Evolutionary conservation across 2,888 invertebrate species (phyloP).

Genomic region (Ectemnius cavifrons): DNA sequence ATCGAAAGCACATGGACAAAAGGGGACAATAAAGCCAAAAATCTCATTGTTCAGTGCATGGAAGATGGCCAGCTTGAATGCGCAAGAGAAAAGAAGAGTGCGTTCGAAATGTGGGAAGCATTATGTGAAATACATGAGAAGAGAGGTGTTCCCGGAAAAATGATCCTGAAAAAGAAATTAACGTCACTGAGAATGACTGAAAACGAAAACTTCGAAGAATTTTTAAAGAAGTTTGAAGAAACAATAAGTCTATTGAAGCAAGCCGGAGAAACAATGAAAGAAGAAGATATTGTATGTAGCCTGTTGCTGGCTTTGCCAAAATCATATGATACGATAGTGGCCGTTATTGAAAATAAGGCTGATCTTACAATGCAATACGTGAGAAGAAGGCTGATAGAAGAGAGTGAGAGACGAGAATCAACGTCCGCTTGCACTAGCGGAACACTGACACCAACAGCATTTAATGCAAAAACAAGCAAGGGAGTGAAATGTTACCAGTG

Average conservation of each 20-base stretch:
- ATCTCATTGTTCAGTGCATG: not conserved
- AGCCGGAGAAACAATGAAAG: not conserved
- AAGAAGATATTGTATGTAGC: constrained; percentile 15
- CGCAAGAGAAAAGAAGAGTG: constrained; percentile 14
- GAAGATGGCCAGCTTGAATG: constrained; percentile 9
- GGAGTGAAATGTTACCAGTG: too few relatives aligned
- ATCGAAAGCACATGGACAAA: too few relatives aligned
- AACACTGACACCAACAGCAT: not conserved
- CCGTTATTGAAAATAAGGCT: not conserved
- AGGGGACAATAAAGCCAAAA: too few relatives aligned
- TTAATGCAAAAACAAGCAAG: not conserved
- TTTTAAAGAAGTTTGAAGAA: constrained; percentile 9
- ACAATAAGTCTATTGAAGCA: not conserved
- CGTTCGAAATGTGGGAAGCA: constrained; percentile 15
- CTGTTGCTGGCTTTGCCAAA: constrained; percentile 17
- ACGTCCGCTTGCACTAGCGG: not conserved
- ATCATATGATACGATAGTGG: constrained; percentile 2
- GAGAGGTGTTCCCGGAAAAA: constrained; percentile 15
- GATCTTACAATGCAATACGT: not conserved
- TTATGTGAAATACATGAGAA: constrained; percentile 10
- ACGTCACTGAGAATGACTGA: constrained; percentile 1
- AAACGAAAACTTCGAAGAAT: not conserved
- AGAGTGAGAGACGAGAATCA: not conserved
- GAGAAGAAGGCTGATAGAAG: not conserved
- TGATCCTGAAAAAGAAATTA: constrained; percentile 5